A percentile compares a stretch with the other conserved stretches of the same genome.
phyloP scores from a whole-genome alignment of 2,113 vertebrate genomes.

The Promerops cafer region DNA sequence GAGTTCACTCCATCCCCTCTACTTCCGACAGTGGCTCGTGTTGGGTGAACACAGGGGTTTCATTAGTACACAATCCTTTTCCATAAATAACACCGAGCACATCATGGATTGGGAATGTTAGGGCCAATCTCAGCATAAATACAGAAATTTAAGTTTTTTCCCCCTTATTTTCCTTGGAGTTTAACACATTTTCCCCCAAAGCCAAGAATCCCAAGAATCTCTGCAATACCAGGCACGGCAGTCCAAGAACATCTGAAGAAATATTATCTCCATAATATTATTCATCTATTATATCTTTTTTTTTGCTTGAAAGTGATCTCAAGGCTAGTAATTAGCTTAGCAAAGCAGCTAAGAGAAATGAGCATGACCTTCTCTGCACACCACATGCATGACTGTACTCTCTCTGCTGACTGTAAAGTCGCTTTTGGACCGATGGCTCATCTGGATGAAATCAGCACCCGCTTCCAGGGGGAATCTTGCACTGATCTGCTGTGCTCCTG shows the following conservation, averaged over 20 bases:
- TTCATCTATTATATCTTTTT: neutral
- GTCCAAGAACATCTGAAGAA: neutral
- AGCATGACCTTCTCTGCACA: neutral
- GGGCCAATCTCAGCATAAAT: neutral
- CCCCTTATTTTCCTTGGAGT: neutral
- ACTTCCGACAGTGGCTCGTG: neutral
- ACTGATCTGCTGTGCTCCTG: neutral
- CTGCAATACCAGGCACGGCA: neutral
- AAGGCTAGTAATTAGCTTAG: conserved; percentile 8
- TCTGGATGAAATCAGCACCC: neutral
- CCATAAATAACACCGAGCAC: neutral
- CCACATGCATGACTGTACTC: neutral
- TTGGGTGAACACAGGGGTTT: neutral
- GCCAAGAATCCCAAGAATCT: neutral
- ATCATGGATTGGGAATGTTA: neutral
- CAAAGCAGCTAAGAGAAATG: neutral
- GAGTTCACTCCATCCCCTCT: neutral
- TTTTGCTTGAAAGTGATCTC: neutral
- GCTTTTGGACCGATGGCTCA: neutral
- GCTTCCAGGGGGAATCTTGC: neutral
- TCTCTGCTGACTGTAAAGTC: neutral
- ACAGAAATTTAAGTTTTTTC: neutral
- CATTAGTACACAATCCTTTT: neutral
- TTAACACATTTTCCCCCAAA: neutral
- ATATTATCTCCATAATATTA: neutral